Percentiles rank a stretch among this genome's conserved stretches.
Evolutionary conservation across 37 sponge, comb jelly and placozoan species (phyloP).

Genomic region (Eunapius fragilis): DNA sequence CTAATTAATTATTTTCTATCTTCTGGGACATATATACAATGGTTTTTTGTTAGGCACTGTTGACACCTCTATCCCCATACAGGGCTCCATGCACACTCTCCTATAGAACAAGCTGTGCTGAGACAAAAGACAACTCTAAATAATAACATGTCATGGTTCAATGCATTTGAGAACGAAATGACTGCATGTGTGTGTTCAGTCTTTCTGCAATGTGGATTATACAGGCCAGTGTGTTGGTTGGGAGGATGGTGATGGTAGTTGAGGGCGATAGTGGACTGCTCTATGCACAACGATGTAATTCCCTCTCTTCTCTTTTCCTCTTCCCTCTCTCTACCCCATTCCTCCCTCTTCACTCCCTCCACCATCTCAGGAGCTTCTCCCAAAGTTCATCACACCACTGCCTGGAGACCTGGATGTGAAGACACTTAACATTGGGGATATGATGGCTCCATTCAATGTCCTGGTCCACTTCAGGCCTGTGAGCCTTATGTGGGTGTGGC

Average conservation of each 20-base stretch:
- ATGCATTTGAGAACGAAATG: neutral
- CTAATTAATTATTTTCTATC: no score
- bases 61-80: no score
- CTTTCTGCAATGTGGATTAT: slow-evolving; percentile 23
- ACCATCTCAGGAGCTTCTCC: slow-evolving; percentile 41
- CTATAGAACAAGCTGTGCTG: no score
- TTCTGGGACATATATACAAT: no score
- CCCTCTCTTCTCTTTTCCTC: no score
- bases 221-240: slow-evolving; percentile 51
- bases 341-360: no score
- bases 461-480: slow-evolving; percentile 66
- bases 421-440: slow-evolving; percentile 59
- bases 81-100: no score
- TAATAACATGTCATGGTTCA: no score
- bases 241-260: neutral
- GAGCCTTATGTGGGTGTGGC: slow-evolving; percentile 1
- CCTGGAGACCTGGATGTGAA: slow-evolving; percentile 48
- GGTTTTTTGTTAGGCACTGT: no score
- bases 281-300: no score
- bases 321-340: no score
- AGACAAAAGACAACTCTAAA: no score
- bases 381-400: slow-evolving; percentile 56
- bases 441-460: slow-evolving; percentile 70
- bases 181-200: neutral
- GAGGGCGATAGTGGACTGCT: neutral